A percentile compares a stretch with the other conserved stretches of the same genome.
Evolutionary conservation across 2,797 vertebrate species (phyloP).

Genomic region (Selene dorsalis): DNA sequence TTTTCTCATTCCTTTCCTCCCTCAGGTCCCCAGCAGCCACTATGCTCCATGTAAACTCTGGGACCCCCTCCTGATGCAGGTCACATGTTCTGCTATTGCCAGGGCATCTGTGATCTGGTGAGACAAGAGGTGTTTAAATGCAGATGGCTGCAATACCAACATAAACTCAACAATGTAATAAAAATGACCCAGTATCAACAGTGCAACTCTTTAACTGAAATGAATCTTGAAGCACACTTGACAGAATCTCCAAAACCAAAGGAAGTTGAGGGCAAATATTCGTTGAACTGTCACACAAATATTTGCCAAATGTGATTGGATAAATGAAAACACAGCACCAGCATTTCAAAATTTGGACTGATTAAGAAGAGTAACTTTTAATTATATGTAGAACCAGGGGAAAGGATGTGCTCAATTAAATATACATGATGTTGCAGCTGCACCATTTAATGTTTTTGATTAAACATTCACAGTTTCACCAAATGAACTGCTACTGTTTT

Average conservation of each 20-base stretch:
- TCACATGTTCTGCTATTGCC: constrained; percentile 73
- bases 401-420: constrained; percentile 7
- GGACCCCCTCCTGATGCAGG: constrained; percentile 51
- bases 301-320: constrained; percentile 22
- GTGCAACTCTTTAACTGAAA: background rate
- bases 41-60: constrained; percentile 85
- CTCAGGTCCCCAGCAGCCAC: constrained; percentile 75
- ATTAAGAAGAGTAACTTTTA: constrained; percentile 43
- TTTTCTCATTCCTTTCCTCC: constrained; percentile 67
- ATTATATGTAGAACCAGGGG: constrained; percentile 29
- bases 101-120: constrained; percentile 71
- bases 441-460: background rate
- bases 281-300: background rate
- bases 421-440: background rate
- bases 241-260: constrained; percentile 8
- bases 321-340: constrained; percentile 14
- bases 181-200: background rate
- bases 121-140: constrained; percentile 16
- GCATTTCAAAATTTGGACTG: constrained; percentile 19
- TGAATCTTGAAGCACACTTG: constrained; percentile 1
- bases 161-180: background rate
- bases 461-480: constrained; percentile 2
- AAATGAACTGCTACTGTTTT: background rate
- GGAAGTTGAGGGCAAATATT: constrained; percentile 19
- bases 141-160: background rate